Base-by-base conservation (phyloP, 2,113 vertebrate genomes). In the Shinisaurus crocodilurus region DNA sequence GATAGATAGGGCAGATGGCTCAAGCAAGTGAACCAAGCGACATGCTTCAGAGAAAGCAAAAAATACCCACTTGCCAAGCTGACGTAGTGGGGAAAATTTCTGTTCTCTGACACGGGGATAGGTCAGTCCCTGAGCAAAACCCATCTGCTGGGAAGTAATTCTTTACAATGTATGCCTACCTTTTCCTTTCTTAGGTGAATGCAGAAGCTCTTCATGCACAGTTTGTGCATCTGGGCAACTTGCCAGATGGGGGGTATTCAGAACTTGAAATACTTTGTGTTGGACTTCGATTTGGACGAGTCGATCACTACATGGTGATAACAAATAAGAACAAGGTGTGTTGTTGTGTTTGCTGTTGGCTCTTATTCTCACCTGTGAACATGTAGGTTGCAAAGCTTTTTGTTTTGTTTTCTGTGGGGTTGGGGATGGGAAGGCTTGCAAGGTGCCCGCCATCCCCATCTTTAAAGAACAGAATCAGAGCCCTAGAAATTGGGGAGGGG, bases 241-340 rank as follows among this genome's bases (percentile, higher is more conserved):
- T 98, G 50, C 97, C 97, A 0, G 96, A 97, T 15, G 95, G 95
- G 4, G 97, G 97, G 0, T 97, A 97, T 94, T 91, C 95, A 0
- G 96, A 97, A 0, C 95, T 97, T 1, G 97, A 97, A 83, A 96
- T 96, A 2, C 95, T 97, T 32, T 97, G 97, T 65, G 90, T 97
- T 67, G 97, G 97, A 1, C 96, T 97, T 65, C 97, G 97, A 0
- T 98, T 98, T 90, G 97, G 97, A 13, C 96, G 95, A 72, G 97
- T 98, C 3, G 94, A 97, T 85, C 95, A 97, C 48, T 97, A 97
- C 1, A 85, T 97, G 34, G 95, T 97, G 12, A 90, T 98, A 57
- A 97, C 92, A 87, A 97, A 98, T 82, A 98, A 94, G 85, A 97
- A 96, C 85, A 97, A 97, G 97, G 97, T 97, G 87, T 1, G 7